Percentiles rank a stretch among this genome's conserved stretches.
Conservation (phyloP, 2,888 invertebrate genomes). For the Xylocampa areola region DNA sequence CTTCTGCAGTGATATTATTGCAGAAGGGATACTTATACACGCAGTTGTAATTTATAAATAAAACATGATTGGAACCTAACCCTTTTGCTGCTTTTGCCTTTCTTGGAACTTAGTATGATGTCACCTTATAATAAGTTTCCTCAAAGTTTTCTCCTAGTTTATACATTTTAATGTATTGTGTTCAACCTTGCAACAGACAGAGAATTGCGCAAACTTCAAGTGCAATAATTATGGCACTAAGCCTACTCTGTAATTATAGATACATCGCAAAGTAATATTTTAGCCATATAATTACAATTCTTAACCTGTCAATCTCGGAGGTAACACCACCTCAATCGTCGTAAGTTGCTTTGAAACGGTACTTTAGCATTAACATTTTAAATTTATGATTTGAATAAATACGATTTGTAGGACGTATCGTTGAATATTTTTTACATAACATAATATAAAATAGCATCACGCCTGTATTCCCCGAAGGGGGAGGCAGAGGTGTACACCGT, state of each 20-base stretch:
- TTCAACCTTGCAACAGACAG: slow-evolving; percentile 1
- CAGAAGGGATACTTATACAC: not conserved
- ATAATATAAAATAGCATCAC: too few species aligned
- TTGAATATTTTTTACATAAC: too few species aligned
- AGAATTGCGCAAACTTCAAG: slow-evolving; percentile 4
- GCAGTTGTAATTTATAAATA: not conserved
- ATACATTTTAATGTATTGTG: slow-evolving; percentile 1
- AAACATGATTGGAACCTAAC: not conserved
- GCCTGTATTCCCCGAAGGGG: too few species aligned
- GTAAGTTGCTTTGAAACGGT: not conserved
- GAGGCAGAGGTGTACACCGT: too few species aligned
- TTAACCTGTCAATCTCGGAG: not conserved
- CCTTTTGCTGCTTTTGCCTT: slow-evolving; percentile 1
- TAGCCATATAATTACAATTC: not conserved
- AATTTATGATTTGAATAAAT: too few species aligned
- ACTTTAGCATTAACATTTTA: too few species aligned
- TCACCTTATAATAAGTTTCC: not conserved
- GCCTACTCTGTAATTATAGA: slow-evolving; percentile 27
- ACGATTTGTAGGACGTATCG: too few species aligned
- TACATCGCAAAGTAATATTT: slow-evolving; percentile 31
- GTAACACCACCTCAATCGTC: slow-evolving; percentile 13
- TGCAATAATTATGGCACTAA: slow-evolving; percentile 23
- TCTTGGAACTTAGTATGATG: not conserved
- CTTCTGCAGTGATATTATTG: too few species aligned
- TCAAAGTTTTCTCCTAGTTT: not conserved